Conservation (phyloP, 2,888 invertebrate species). For the Macrostomum cliftonense region DNA sequence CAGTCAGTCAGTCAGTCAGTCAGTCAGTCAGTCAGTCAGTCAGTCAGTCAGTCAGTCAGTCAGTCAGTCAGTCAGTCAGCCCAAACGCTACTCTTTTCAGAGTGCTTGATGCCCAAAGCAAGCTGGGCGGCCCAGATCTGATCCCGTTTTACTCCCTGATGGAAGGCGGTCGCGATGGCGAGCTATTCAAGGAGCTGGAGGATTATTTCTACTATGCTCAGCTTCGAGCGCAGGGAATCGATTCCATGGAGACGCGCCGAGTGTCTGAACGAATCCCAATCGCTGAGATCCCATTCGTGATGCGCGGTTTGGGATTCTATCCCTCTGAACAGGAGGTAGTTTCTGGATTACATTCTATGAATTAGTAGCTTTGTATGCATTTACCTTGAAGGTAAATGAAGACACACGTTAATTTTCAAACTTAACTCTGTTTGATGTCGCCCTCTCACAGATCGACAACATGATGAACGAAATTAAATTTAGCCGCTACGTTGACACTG, state of each 20-base stretch:
- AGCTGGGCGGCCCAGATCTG: constrained; percentile 32
- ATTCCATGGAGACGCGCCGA: constrained; percentile 46
- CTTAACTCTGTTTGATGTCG: too few species aligned
- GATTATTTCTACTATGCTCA: constrained; percentile 59
- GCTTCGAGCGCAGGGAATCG: constrained; percentile 48
- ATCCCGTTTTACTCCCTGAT: constrained; percentile 53
- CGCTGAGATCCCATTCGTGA: constrained; percentile 51
- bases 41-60: constrained; percentile 11
- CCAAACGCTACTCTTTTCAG: constrained; percentile 14
- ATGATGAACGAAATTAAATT: constrained; percentile 39
- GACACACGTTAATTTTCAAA: too few species aligned
- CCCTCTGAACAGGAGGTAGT: constrained; percentile 57
- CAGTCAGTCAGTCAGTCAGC: constrained; percentile 9
- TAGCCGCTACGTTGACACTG: constrained; percentile 40
- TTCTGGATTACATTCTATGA: too few species aligned
- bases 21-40: constrained; percentile 9
- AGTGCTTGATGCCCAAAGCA: constrained; percentile 32
- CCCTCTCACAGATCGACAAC: constrained; percentile 38
- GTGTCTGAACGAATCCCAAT: constrained; percentile 48
- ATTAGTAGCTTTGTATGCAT: background rate
- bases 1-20: too few species aligned
- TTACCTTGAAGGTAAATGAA: too few species aligned
- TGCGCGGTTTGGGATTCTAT: constrained; percentile 56
- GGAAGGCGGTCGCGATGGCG: constrained; percentile 52
- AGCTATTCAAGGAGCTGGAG: constrained; percentile 52